Evolutionary conservation across 2,888 invertebrate genomes (phyloP), one percentile per base, ranked within the genome.

Genomic region (Latheticus oryzae): DNA sequence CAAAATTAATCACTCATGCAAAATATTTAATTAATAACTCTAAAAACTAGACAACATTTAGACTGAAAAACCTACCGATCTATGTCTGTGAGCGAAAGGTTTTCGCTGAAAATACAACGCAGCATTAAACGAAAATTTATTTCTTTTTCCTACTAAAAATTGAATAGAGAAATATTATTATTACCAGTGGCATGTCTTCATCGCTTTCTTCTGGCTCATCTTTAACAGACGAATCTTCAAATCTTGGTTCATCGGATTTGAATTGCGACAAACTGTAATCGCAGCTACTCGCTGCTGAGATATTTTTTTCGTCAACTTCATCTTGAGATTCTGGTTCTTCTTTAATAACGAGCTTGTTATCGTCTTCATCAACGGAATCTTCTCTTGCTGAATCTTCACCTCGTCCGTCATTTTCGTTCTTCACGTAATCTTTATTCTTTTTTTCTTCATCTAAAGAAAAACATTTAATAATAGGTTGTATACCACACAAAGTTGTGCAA

Each of bases 161-260:
- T 33, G n/a, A 8, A 11, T 33, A n/a, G n/a, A n/a, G 24, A 28
- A 28, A 28, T 9, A 28, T 79, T n/a, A n/a, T n/a, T n/a, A n/a
- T 81, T 82, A 91, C 91, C 83, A 91, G 77, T 65, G 92, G 91
- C 38, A 85, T 73, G 76, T 93, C 91, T 73, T 90, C 90, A 12
- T 50, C 50, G 1, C 79, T 81, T 5, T 77, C 78, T 7, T 79
- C 78, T 26, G 78, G 78, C 28, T 71, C 72, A 15, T 68, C 54
- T n/a, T 66, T 61, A 16, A 21, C 4, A 13, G 9, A 21, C 13
- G 13, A 19, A 7, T 58, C 67, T 3, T 71, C 73, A 60, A 76
- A 81, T 21, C 74, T 61, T 1, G 81, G 78, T 65, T 85, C 84
- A 26, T 74, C 73, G 61, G 81, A 77, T 30, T 81, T 80, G 66